Base-by-base conservation (phyloP, 2,113 vertebrate genomes). In the Gasterosteus nipponicus region DNA sequence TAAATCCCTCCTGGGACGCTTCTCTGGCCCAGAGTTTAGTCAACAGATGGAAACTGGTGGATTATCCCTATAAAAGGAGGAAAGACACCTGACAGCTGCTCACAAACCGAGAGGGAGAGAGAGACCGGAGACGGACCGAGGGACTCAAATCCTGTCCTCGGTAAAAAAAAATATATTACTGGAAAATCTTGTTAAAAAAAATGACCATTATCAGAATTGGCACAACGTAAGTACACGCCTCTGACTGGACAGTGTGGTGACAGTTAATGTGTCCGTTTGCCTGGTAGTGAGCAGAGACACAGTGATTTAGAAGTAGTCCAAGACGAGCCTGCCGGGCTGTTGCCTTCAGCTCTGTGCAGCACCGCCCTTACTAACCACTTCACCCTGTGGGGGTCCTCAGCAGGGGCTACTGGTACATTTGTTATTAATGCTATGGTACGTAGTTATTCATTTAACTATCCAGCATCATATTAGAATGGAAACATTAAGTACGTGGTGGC, bases 41-140 rank as follows among this genome's bases (percentile, higher is more conserved):
- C 89, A 91, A 86, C 93, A 94, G 93, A 94, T 94, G 93, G 90
- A 88, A 89, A 85, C 78, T 75, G 75, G 82, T 82, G 93, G 94
- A 93, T 94, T 93, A 95, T 90, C 82, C 56, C 83, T 93, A 91
- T 94, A 94, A 93, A 92, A 90, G 35, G 15, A 73, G 81, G 72
- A 51, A 44, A 31, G 35, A 67, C 58, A 61, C 19, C 42, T 49
- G 73, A 75, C 26, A 53, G 7, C 33, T 8, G 35, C 66, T 51
- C 85, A 89, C 47, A 77, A 59, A 7, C 81, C 46, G 68, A 61
- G 29, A 54, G 44, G 15, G 35, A 70, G n/a, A 38, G 51, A 35
- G 18, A 22, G 33, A 81, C 14, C 19, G 0, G 33, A 22, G 33
- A 81, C 19, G 61, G 57, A 31, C 12, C 1, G 46, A 16, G 53